Evolutionary conservation across 2,888 invertebrate genomes (phyloP), one percentile per base, ranked within the genome.

Genomic region (Seira sanloemensis): DNA sequence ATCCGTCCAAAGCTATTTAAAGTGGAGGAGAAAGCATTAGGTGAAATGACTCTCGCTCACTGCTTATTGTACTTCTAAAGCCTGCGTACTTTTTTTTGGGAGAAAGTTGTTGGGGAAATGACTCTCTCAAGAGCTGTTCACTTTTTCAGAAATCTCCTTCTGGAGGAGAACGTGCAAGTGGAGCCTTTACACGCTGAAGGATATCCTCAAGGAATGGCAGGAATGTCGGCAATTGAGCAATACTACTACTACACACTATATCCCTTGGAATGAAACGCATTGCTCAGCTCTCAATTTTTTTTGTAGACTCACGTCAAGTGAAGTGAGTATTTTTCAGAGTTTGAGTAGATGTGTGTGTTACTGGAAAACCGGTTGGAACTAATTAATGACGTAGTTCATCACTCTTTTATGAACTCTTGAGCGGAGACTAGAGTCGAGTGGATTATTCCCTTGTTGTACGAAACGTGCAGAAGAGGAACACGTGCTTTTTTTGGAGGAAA

Each of bases 341-440:
- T n/a, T n/a, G n/a, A n/a, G n/a, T n/a, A n/a, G n/a, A n/a, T 27
- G 50, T 7, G 68, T 68, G 25, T 26, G 16, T n/a, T 4, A 4
- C n/a, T 62, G 58, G 68, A 25, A 46, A 84, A 84, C 78, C 68
- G 65, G 73, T 78, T 78, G 71, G 76, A 84, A 76, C 84, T 84
- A 84, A 84, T 84, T 84, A 84, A 84, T 84, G 84, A 77, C 79
- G 72, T 66, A 79, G 79, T 84, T 72, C 84, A 84, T 84, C 84
- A 79, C 79, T 78, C 69, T 78, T 84, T 84, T 84, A 84, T 84
- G 76, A 84, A 79, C 84, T 84, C 78, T 84, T 76, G 78, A 75
- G 84, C 74, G 50, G 65, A 74, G 2, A 46, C 18, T 7, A 71
- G 58, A 73, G 62, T 37, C 24, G 50, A 66, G 58, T 81, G 75